A percentile compares a stretch with the other conserved stretches of the same genome.
Evolutionary conservation across 2,888 invertebrate species (phyloP).

Genomic region (Chorisops tibialis): DNA sequence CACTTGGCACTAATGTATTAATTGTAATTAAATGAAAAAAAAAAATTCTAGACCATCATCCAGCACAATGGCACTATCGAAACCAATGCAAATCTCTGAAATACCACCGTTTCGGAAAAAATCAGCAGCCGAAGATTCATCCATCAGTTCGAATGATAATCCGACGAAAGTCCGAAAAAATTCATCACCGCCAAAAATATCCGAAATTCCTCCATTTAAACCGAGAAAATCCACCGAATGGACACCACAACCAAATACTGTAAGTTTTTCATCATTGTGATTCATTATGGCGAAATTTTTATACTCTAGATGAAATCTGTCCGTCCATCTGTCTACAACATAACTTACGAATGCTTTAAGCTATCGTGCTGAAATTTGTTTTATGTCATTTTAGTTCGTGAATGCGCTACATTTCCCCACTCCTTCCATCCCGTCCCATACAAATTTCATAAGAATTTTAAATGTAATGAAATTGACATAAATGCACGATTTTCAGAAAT

Average conservation of each 20-base stretch:
- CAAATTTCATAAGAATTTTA: no score
- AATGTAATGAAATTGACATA: no score
- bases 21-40: conserved; percentile 6
- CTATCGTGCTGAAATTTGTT: no score
- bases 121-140: conserved; percentile 36
- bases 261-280: conserved; percentile 40
- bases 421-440: no score
- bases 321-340: no score
- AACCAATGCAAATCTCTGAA: conserved; percentile 52
- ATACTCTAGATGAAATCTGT: no score
- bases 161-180: conserved; percentile 29
- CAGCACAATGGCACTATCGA: conserved; percentile 41
- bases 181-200: conserved; percentile 48
- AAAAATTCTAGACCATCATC: conserved; percentile 28
- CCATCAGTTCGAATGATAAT: conserved; percentile 32
- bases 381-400: no score
- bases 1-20: no score
- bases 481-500: no score
- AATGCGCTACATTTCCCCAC: no score
- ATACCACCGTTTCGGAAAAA: conserved; percentile 53
- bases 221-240: conserved; percentile 59
- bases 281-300: no score
- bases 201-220: conserved; percentile 57
- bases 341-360: no score
- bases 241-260: conserved; percentile 47